phyloP scores from a whole-genome alignment of 2,113 vertebrate genomes.

The Mionectes macconnelli region DNA sequence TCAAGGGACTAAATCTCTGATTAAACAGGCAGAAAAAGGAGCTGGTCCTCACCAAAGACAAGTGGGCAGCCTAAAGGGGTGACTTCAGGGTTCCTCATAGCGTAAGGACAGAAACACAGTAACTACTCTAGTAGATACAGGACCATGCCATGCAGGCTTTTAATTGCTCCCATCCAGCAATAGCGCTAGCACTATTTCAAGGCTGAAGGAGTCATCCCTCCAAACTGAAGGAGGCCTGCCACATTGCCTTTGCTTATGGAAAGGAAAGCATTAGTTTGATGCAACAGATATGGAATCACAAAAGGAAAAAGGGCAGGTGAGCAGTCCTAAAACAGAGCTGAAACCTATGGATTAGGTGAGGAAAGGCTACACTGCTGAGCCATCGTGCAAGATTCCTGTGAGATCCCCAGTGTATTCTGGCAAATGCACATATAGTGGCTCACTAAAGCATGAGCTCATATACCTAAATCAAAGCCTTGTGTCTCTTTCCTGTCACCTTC shows the following conservation, averaged over 20 bases:
- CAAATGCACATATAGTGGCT: background rate
- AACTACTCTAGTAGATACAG: background rate
- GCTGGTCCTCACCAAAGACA: background rate
- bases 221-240: background rate
- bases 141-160: background rate
- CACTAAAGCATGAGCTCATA: background rate
- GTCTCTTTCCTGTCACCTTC: background rate
- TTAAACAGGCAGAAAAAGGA: background rate
- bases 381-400: background rate
- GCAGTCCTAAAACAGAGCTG: background rate
- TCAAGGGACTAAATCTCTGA: background rate
- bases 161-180: too few relatives aligned
- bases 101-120: background rate
- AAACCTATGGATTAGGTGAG: background rate
- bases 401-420: background rate
- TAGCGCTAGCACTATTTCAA: too few relatives aligned
- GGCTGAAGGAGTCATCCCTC: background rate
- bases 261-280: background rate
- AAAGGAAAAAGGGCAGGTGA: background rate
- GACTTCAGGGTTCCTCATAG: background rate
- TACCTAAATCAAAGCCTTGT: background rate
- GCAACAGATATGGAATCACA: background rate
- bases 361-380: background rate
- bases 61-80: background rate
- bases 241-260: background rate